Base-by-base conservation (phyloP, 2,797 vertebrate species). In the Meda fulgida region DNA sequence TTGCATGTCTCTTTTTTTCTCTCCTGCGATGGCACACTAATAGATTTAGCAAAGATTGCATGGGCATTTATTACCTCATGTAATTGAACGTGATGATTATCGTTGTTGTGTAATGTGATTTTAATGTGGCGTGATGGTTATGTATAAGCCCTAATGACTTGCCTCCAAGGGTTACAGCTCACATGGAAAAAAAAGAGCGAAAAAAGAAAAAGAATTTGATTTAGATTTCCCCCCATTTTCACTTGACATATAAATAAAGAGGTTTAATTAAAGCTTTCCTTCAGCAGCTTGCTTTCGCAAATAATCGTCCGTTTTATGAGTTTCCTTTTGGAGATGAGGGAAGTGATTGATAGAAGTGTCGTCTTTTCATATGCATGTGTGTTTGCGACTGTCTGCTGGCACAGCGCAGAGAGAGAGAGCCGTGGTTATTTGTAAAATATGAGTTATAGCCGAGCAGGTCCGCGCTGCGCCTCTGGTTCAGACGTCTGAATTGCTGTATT, bases 41-140 rank as follows among this genome's bases (percentile, higher is more conserved):
- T 96, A 94, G 94, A 95, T 95, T 95, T 95, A 94, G 92, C 93
- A 91, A 92, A 94, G 94, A 94, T 95, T 92, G 92, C 89, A 91
- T 73, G 91, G 92, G 93, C 95, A 95, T 96, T 95, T 95, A 95
- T 95, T 95, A 94, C 94, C 93, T 93, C 90, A 92, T 95, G 93
- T 95, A 96, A 96, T 95, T 95, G 94, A 95, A 95, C 94, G 94
- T 94, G 94, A 95, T 95, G 94, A 95, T 95, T 95, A 95, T 95
- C 90, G 93, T 95, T 95, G 94, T 95, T 95, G 94, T 95, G 94
- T 96, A 96, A 96, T 95, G 95, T 92, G 95, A 95, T 96, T 96
- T 96, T 96, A 95, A 96, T 95, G 95, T 93, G 93, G 93, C 91
- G 92, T 92, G 85, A 95, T 95, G 94, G 94, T 95, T 95, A 95